A percentile compares a stretch with the other conserved stretches of the same genome.
These are phyloP conservation scores for Acrossocheilus fasciatus DNA, from an alignment of 2,797 vertebrate species.

Conservation along the genomic window DNA sequence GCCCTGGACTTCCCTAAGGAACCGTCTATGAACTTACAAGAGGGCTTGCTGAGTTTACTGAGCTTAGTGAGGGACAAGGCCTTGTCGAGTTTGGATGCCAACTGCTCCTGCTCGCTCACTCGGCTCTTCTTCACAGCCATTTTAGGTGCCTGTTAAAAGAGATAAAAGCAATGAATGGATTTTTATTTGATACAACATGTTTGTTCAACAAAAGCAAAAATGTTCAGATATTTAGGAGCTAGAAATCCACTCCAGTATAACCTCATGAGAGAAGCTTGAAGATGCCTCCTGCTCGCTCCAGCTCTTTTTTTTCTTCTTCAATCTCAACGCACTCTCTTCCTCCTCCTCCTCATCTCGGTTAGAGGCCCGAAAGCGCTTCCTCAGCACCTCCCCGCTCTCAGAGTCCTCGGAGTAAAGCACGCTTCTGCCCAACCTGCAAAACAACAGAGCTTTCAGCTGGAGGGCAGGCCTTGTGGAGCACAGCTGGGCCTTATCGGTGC, in stretches of 20 bases:
- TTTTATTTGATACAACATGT: not conserved
- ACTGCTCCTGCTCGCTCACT: constrained; percentile 91
- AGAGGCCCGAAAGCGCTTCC: constrained; percentile 85
- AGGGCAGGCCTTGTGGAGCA: not conserved
- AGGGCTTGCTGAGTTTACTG: constrained; percentile 80
- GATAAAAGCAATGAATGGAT: not conserved
- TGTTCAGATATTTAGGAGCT: not conserved
- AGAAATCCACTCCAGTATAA: constrained; percentile 60
- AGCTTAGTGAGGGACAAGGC: constrained; percentile 93
- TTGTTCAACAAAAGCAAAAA: not conserved
- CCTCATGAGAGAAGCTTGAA: constrained; percentile 87
- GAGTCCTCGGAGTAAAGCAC: constrained; percentile 90
- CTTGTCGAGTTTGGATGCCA: constrained; percentile 93
- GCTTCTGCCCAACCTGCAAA: constrained; percentile 82
- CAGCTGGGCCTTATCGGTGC: not conserved
- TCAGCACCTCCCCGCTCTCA: constrained; percentile 87
- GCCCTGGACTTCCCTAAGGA: constrained; percentile 75
- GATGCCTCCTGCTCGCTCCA: constrained; percentile 87
- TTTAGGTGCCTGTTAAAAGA: constrained; percentile 76
- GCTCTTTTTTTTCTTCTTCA: constrained; percentile 83
- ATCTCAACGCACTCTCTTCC: constrained; percentile 78
- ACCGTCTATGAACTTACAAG: constrained; percentile 82
- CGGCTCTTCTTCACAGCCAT: constrained; percentile 83
- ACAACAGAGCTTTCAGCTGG: constrained; percentile 44
- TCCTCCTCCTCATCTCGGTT: constrained; percentile 85